Percentiles rank a stretch among this genome's conserved stretches.
These are phyloP conservation scores for Stegodyphus dumicola DNA, from an alignment of 1,140 invertebrate species.

Conservation along the genomic window DNA sequence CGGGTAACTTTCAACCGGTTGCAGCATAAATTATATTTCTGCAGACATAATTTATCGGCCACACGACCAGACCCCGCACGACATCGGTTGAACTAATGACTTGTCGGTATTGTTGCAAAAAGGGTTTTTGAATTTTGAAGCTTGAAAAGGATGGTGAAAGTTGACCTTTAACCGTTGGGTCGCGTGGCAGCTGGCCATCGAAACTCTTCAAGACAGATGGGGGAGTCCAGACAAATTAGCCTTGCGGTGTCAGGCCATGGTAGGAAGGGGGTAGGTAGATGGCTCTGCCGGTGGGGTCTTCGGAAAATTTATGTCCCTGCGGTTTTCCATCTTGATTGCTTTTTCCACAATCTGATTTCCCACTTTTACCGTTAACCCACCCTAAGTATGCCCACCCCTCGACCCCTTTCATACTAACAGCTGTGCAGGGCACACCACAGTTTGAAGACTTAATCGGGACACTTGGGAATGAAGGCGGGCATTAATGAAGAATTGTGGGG, in stretches of 20 bases:
- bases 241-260: slow-evolving; percentile 3
- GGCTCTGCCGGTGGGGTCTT: neutral
- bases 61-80: slow-evolving; percentile 12
- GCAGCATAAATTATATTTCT: slow-evolving; percentile 17
- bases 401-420: slow-evolving; percentile 30
- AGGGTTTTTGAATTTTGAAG: slow-evolving; percentile 58
- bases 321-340: slow-evolving; percentile 58
- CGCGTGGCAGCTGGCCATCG: slow-evolving; percentile 57
- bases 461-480: neutral
- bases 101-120: slow-evolving; percentile 11
- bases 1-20: neutral
- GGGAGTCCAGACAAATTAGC: slow-evolving; percentile 55
- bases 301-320: slow-evolving; percentile 56
- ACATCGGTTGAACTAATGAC: slow-evolving; percentile 23
- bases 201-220: slow-evolving; percentile 60
- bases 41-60: slow-evolving; percentile 41
- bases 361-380: slow-evolving; percentile 57
- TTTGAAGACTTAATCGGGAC: slow-evolving; percentile 47
- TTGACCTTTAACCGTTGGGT: slow-evolving; percentile 34
- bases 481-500: slow-evolving; percentile 46
- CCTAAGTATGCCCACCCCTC: slow-evolving; percentile 31
- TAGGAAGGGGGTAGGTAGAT: slow-evolving; percentile 21
- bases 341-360: slow-evolving; percentile 56
- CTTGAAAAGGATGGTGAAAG: neutral
- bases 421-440: slow-evolving; percentile 21